Base-by-base conservation (phyloP, 2,888 invertebrate species). In the Alloscopus bannaensis region DNA sequence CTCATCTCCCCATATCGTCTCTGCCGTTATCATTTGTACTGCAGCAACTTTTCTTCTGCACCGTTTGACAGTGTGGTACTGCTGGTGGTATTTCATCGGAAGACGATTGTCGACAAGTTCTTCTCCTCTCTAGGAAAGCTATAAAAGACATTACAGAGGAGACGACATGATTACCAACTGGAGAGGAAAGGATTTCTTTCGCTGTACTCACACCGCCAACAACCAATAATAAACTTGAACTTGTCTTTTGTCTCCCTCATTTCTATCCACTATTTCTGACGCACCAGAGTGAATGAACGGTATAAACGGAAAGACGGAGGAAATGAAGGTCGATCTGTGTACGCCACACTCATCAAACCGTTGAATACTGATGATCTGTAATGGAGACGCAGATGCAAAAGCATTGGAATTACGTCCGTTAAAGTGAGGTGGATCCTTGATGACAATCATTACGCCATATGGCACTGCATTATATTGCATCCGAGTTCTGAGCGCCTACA, bases 181-280 rank as follows among this genome's bases (percentile, higher is more conserved):
- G 36, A 55, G 36, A 36, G 36, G 8, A 24, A 18, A 18, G 22
- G 42, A 40, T n/a, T n/a, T 36, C 18, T 13, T 60, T 2, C 47
- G 1, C 31, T 2, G 3, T 57, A 20, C 24, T 26, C 42, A 52
- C 40, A 47, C 26, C 16, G 60, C 50, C 52, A 52, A 29, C 42
- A 68, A 76, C 77, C 77, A 77, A 77, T 77, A 77, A 77, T 77
- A 77, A 77, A 77, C 77, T 77, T 77, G 77, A 77, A 77, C 77
- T 77, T 77, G 77, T 55, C 68, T 29, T 65, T 18, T 40, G 31
- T 60, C n/a, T 52, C 36, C n/a, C 16, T 55, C 20, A 20, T 60
- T 42, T 31, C 28, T 65, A 29, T 62, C 16, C 57, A 57, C 68
- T 68, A 24, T 59, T n/a, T 20, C 20, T 29, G 59, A 31, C 13